Conservation (phyloP, 1,140 invertebrate genomes). For the Melanaphis sacchari region DNA sequence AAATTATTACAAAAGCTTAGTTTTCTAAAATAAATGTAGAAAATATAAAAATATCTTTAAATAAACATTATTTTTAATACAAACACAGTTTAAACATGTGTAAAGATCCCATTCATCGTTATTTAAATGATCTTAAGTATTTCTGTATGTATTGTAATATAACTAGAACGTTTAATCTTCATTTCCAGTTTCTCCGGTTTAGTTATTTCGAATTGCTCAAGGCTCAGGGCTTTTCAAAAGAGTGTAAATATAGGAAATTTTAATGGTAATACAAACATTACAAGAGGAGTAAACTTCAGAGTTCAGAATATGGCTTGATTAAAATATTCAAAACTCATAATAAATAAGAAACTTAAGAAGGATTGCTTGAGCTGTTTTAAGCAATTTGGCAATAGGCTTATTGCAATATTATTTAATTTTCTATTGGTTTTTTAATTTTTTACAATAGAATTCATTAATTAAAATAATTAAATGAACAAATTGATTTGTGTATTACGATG, state of each 20-base stretch:
- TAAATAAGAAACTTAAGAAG: background rate
- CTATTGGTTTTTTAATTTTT: background rate
- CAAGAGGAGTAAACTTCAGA: background rate
- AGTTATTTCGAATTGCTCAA: background rate
- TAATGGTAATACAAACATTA: background rate
- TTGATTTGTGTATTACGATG: background rate
- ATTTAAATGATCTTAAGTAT: background rate
- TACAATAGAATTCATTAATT: background rate
- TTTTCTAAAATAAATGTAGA: background rate
- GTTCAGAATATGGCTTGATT: background rate
- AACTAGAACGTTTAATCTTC: background rate
- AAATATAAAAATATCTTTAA: background rate
- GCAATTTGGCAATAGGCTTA: background rate
- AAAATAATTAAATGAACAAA: background rate
- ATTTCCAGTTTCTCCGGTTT: background rate
- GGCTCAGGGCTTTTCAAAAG: background rate
- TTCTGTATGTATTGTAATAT: slow-evolving; percentile 5
- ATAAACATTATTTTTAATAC: background rate
- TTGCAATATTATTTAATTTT: background rate
- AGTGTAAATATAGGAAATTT: background rate
- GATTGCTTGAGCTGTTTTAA: background rate
- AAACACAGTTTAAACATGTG: background rate
- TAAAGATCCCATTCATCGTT: background rate
- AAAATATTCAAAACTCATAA: background rate
- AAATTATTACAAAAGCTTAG: background rate